A percentile compares a stretch with the other conserved stretches of the same genome.
Conservation (phyloP, 2,888 invertebrate genomes). For the Xestia c-nigrum region DNA sequence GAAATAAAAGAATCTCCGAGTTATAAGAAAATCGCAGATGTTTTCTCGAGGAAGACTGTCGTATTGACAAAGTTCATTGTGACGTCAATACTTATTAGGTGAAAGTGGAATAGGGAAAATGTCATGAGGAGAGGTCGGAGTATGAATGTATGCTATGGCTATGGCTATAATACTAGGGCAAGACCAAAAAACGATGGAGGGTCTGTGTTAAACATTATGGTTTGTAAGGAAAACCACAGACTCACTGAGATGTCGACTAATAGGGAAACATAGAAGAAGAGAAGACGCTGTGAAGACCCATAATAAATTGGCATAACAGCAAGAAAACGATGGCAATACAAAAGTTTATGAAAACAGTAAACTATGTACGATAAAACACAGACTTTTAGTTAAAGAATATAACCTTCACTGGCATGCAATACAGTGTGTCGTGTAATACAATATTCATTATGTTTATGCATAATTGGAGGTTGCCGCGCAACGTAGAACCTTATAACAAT, state of each 20-base stretch:
- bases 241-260: not conserved
- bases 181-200: not conserved
- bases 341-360: not conserved
- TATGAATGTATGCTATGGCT: not conserved
- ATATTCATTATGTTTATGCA: slow-evolving; percentile 31
- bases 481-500: slow-evolving; percentile 39
- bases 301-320: not conserved
- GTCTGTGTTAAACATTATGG: not conserved
- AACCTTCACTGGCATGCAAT: not conserved
- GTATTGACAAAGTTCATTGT: not conserved
- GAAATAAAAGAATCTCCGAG: slow-evolving; percentile 2
- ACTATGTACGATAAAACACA: not conserved
- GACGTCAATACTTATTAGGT: not conserved
- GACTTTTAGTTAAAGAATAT: not conserved
- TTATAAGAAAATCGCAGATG: not conserved
- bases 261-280: not conserved
- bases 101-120: not conserved
- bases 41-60: not conserved
- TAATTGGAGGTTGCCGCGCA: slow-evolving; percentile 33
- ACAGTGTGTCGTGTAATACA: slow-evolving; percentile 8
- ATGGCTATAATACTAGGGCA: not conserved
- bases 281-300: not conserved
- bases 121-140: not conserved
- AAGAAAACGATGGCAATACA: not conserved
- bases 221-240: not conserved